phyloP scores from a whole-genome alignment of 2,797 vertebrate species.

The Chelon auratus region DNA sequence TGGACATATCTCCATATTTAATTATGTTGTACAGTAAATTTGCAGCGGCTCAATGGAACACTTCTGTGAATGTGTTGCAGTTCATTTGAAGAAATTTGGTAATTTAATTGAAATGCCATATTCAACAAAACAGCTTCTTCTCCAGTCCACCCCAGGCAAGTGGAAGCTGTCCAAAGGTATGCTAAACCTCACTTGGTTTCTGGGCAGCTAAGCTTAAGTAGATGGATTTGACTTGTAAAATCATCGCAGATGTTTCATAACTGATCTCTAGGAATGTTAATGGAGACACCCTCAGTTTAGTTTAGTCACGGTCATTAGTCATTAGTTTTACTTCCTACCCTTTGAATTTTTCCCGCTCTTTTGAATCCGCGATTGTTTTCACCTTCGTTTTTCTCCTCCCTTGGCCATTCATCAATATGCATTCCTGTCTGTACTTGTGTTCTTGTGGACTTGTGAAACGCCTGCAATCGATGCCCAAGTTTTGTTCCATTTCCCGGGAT shows the following conservation, averaged over 20 bases:
- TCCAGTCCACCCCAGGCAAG: not conserved
- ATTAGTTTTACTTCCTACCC: too few relatives aligned
- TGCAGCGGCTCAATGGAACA: not conserved
- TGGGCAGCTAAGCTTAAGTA: not conserved
- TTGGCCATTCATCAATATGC: too few relatives aligned
- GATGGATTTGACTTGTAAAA: slow-evolving; percentile 11
- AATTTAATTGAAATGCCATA: slow-evolving; percentile 6
- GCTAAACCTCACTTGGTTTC: not conserved
- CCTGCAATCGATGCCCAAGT: too few relatives aligned
- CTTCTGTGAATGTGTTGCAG: slow-evolving; percentile 3
- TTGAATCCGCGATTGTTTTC: too few relatives aligned
- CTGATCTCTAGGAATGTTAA: not conserved
- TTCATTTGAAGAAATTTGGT: not conserved
- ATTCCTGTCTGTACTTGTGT: too few relatives aligned
- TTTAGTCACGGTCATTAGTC: too few relatives aligned
- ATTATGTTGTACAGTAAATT: slow-evolving; percentile 7
- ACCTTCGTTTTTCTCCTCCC: too few relatives aligned
- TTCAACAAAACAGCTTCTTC: slow-evolving; percentile 5
- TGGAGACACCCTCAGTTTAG: not conserved
- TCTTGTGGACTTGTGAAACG: too few relatives aligned
- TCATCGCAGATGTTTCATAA: slow-evolving; percentile 17
- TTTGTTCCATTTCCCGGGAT: too few relatives aligned
- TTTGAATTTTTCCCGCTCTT: too few relatives aligned
- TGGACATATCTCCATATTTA: slow-evolving; percentile 13
- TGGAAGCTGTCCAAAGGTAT: slow-evolving; percentile 3